phyloP scores from a whole-genome alignment of 2,888 invertebrate species.

The Pardosa pseudoannulata region DNA sequence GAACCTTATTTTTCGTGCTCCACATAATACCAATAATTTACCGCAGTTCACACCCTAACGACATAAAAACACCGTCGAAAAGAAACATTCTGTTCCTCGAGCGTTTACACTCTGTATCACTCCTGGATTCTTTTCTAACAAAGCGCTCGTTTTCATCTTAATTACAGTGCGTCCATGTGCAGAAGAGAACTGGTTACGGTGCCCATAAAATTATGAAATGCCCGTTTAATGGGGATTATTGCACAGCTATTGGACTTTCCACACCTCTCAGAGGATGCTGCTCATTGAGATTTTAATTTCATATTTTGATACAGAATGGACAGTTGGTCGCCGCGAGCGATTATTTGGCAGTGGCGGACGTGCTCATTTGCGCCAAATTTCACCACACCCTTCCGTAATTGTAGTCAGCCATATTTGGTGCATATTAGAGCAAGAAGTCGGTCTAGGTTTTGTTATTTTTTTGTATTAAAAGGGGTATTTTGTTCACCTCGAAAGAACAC shows the following conservation, averaged over 20 bases:
- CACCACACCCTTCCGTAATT: background rate
- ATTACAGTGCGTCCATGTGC: background rate
- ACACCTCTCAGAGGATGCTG: constrained; percentile 1
- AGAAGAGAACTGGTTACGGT: constrained; percentile 1
- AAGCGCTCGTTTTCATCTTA: background rate
- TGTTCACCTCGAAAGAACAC: no score
- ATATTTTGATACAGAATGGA: background rate
- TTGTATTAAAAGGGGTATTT: no score
- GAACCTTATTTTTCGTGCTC: no score
- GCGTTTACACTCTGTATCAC: no score
- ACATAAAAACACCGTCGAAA: no score
- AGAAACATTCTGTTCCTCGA: no score
- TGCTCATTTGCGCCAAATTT: background rate
- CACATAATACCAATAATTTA: no score
- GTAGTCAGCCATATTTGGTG: constrained; percentile 4
- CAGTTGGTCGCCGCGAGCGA: background rate
- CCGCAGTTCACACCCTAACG: no score
- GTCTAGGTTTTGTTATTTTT: no score
- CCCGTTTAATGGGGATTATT: background rate
- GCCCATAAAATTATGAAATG: background rate
- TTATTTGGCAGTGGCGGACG: background rate
- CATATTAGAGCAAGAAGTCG: background rate
- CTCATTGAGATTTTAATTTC: background rate
- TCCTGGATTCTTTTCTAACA: background rate
- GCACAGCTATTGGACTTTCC: constrained; percentile 13